Evolutionary conservation across 2,888 invertebrate genomes (phyloP).

Genomic region (Pandemis corylana): DNA sequence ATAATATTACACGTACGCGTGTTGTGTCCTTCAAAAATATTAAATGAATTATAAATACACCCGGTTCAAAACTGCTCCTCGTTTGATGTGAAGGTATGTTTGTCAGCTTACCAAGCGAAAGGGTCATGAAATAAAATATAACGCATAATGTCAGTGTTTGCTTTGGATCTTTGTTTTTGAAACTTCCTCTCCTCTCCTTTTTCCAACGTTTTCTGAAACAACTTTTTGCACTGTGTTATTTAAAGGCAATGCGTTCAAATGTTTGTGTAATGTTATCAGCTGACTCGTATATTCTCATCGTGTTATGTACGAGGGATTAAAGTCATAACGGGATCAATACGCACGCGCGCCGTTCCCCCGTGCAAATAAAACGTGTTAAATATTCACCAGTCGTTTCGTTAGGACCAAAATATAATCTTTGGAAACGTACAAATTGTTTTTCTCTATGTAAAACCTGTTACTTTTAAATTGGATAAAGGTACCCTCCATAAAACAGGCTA

Average conservation of each 20-base stretch:
- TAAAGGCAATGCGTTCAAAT: conserved; percentile 21
- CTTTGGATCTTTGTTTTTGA: conserved; percentile 21
- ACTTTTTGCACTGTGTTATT: conserved; percentile 21
- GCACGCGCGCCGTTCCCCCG: conserved; percentile 30
- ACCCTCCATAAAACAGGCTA: neutral
- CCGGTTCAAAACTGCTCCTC: neutral
- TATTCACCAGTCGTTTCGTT: conserved; percentile 39
- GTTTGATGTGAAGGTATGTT: conserved; percentile 8
- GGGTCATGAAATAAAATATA: conserved; percentile 13
- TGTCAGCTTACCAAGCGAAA: conserved; percentile 17
- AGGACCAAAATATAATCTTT: conserved; percentile 37
- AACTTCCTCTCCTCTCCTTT: conserved; percentile 12
- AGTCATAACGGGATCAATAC: conserved; percentile 33
- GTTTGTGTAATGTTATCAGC: conserved; percentile 8
- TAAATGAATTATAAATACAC: neutral
- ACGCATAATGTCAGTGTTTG: conserved; percentile 12
- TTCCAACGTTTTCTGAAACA: conserved; percentile 27
- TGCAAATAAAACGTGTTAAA: conserved; percentile 41
- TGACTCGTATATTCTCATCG: conserved; percentile 15
- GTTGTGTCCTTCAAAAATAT: neutral
- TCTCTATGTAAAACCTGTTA: conserved; percentile 11
- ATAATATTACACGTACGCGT: neutral
- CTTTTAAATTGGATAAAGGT: conserved; percentile 19
- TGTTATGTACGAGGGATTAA: conserved; percentile 30
- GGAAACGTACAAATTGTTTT: conserved; percentile 27